Conservation (phyloP, 2,797 vertebrate genomes). For the Syngnathus rostellatus region DNA sequence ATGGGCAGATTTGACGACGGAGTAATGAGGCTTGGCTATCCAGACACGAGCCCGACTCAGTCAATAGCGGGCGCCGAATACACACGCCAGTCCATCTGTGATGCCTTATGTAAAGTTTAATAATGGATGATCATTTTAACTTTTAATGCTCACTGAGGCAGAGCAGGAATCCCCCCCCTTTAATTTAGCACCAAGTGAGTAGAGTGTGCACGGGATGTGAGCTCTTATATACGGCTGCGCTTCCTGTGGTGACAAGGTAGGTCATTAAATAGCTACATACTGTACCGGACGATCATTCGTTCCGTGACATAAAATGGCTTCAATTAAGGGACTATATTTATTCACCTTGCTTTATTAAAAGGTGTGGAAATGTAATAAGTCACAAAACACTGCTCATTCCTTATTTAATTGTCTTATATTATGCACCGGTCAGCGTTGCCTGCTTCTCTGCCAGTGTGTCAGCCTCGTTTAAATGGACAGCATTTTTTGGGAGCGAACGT, state of each 20-base stretch:
- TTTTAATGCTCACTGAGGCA: slow-evolving; percentile 56
- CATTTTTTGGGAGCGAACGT: slow-evolving; percentile 22
- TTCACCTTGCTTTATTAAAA: slow-evolving; percentile 4
- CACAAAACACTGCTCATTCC: not conserved
- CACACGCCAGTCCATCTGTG: slow-evolving; percentile 27
- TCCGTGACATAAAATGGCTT: not conserved
- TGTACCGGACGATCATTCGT: slow-evolving; percentile 18
- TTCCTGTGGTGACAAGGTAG: slow-evolving; percentile 28
- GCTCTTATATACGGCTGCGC: slow-evolving; percentile 26
- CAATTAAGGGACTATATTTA: not conserved
- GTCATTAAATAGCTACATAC: slow-evolving; percentile 29
- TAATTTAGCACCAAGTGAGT: slow-evolving; percentile 54
- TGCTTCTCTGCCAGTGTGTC: slow-evolving; percentile 14
- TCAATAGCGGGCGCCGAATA: slow-evolving; percentile 34
- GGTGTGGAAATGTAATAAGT: not conserved
- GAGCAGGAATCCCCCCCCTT: slow-evolving; percentile 41
- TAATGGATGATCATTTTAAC: slow-evolving; percentile 62
- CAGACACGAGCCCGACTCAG: slow-evolving; percentile 26
- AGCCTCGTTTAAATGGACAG: slow-evolving; percentile 20
- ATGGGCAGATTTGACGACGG: slow-evolving; percentile 33
- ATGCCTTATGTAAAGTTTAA: slow-evolving; percentile 56
- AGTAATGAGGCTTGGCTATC: slow-evolving; percentile 42
- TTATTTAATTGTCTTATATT: too few species aligned
- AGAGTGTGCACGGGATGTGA: slow-evolving; percentile 16
- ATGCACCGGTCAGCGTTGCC: not conserved